Conservation (phyloP, 1,140 invertebrate genomes). For the Ridgeia piscesae region DNA sequence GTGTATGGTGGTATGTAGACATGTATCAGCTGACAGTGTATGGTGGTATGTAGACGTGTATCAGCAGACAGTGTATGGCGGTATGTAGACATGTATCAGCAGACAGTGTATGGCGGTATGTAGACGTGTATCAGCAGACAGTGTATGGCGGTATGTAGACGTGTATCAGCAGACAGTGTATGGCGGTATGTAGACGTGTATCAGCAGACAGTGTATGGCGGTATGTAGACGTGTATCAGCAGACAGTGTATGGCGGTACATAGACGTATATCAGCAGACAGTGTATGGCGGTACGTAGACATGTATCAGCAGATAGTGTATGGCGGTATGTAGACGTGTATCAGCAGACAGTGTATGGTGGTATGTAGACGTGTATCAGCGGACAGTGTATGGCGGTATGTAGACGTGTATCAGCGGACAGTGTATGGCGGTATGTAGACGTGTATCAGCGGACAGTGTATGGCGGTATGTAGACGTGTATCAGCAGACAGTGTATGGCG, state of each 20-base stretch:
- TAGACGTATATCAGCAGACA: constrained; percentile 92
- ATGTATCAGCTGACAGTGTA: constrained; percentile 88
- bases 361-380: constrained; percentile 91
- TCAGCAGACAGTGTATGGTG: constrained; percentile 86
- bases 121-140: constrained; percentile 92
- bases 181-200: constrained; percentile 87
- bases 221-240: constrained; percentile 91
- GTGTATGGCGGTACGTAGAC: constrained; percentile 85
- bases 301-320: constrained; percentile 88
- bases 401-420: constrained; percentile 92
- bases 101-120: constrained; percentile 19
- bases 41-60: constrained; percentile 60
- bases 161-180: constrained; percentile 88
- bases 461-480: constrained; percentile 87
- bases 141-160: constrained; percentile 85
- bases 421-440: constrained; percentile 85
- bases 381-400: constrained; percentile 82
- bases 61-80: too few relatives aligned
- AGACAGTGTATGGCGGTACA: constrained; percentile 84
- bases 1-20: constrained; percentile 85
- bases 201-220: constrained; percentile 86
- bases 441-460: constrained; percentile 88
- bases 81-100: too few relatives aligned
- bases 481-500: constrained; percentile 86
- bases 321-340: constrained; percentile 87